Conservation (phyloP, 2,888 invertebrate genomes). For the Anthoptus insignis region DNA sequence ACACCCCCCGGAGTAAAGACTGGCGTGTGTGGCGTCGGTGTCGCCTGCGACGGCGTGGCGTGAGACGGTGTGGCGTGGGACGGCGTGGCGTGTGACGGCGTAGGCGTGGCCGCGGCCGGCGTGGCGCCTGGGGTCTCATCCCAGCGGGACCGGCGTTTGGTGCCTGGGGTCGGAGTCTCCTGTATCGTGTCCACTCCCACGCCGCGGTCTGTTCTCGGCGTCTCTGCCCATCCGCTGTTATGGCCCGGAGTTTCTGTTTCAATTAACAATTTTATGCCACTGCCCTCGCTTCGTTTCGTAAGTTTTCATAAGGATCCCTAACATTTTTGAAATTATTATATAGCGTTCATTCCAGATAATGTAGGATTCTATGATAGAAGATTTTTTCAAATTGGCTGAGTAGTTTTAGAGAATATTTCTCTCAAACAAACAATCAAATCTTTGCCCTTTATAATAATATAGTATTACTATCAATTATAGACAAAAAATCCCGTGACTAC, state of each 20-base stretch:
- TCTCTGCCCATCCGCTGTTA: conserved; percentile 99
- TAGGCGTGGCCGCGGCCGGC: conserved; percentile 91
- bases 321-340: too few relatives aligned
- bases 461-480: too few relatives aligned
- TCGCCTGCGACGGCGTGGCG: conserved; percentile 90
- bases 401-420: too few relatives aligned
- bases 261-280: too few relatives aligned
- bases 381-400: too few relatives aligned
- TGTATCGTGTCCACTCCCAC: conserved; percentile 92
- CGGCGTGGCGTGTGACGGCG: conserved; percentile 91
- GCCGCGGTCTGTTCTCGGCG: conserved; percentile 97
- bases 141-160: conserved; percentile 99
- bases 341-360: too few relatives aligned
- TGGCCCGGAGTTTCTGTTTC: conserved; percentile 99
- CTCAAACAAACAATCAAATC: too few relatives aligned
- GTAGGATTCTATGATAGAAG: too few relatives aligned
- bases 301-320: too few relatives aligned
- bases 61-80: conserved; percentile 91
- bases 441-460: too few relatives aligned
- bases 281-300: too few relatives aligned
- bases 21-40: conserved; percentile 89
- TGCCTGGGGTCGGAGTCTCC: conserved; percentile 98
- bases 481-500: too few relatives aligned
- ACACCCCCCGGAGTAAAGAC: conserved; percentile 94
- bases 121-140: conserved; percentile 98